Percentiles rank a stretch among this genome's conserved stretches.
phyloP scores from a whole-genome alignment of 2,113 vertebrate genomes.

The Dinomys branickii region DNA sequence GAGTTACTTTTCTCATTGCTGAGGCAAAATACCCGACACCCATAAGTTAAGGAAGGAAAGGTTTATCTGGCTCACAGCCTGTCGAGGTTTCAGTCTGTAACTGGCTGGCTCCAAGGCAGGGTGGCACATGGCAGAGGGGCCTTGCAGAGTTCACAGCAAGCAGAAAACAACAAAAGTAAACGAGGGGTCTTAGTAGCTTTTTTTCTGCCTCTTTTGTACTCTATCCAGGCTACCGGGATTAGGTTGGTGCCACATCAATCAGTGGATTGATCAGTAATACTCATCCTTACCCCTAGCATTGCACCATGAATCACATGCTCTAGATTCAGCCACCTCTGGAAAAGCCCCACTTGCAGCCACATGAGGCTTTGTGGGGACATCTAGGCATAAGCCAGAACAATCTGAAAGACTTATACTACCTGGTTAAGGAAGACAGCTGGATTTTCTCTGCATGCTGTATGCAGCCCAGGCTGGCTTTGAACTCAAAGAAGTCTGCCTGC shows the following conservation, averaged over 20 bases:
- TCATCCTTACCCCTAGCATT: neutral
- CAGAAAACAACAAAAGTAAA: neutral
- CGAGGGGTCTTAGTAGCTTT: neutral
- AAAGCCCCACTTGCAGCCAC: too few relatives aligned
- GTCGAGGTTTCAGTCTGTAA: neutral
- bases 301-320: neutral
- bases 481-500: neutral
- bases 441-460: neutral
- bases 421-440: neutral
- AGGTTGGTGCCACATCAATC: neutral
- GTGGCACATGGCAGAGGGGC: neutral
- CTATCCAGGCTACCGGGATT: neutral
- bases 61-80: neutral
- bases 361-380: neutral
- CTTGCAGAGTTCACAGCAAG: neutral
- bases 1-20: neutral
- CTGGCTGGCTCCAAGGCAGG: neutral
- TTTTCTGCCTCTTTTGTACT: neutral
- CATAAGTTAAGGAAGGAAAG: neutral
- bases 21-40: neutral
- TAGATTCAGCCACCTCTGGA: too few relatives aligned
- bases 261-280: neutral
- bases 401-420: neutral
- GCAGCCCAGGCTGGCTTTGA: neutral
- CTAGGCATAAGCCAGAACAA: neutral